Conservation (phyloP, 2,797 vertebrate species). For the Intellagama lesueurii region DNA sequence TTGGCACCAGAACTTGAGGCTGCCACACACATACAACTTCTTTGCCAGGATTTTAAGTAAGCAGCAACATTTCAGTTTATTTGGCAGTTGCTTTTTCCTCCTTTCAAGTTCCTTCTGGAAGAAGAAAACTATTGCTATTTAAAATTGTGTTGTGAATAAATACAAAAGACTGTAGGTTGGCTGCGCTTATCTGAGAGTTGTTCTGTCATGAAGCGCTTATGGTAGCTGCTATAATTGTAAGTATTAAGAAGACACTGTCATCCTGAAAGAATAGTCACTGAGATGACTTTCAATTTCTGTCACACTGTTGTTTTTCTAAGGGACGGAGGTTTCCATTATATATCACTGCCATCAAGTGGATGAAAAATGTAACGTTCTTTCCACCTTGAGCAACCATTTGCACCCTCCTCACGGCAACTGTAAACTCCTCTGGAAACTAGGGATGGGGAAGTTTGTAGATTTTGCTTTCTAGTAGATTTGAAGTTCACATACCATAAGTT, state of each 20-base stretch:
- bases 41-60: constrained; percentile 9
- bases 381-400: constrained; percentile 21
- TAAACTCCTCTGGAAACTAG: neutral
- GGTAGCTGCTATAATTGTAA: constrained; percentile 35
- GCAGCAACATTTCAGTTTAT: constrained; percentile 1
- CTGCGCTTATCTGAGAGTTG: neutral
- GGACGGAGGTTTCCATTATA: constrained; percentile 27
- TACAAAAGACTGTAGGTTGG: constrained; percentile 10
- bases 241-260: constrained; percentile 17
- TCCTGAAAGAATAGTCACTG: constrained; percentile 17
- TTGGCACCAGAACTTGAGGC: neutral
- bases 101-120: constrained; percentile 43
- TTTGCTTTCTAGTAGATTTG: neutral
- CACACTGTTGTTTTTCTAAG: neutral
- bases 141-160: constrained; percentile 24
- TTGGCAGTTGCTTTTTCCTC: neutral
- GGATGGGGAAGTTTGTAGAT: neutral
- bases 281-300: constrained; percentile 22
- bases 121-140: constrained; percentile 43
- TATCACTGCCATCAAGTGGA: constrained; percentile 59
- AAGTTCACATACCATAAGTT: no score
- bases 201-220: neutral
- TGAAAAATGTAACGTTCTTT: constrained; percentile 37
- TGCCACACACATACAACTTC: neutral
- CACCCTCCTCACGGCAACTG: neutral